Evolutionary conservation across 2,888 invertebrate species (phyloP).

Genomic region (Phorcus lineatus): DNA sequence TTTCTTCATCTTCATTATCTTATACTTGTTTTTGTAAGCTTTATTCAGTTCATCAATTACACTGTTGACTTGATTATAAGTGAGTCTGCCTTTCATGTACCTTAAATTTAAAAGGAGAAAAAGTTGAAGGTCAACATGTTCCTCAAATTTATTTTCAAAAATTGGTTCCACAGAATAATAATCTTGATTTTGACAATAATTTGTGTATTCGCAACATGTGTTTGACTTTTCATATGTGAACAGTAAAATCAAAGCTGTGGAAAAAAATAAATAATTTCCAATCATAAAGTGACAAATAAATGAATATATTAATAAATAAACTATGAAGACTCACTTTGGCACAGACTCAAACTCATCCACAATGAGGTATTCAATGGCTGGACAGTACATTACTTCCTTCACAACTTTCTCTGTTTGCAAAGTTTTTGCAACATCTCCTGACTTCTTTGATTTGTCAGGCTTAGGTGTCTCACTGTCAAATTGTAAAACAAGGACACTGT

Average conservation of each 20-base stretch:
- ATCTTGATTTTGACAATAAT: neutral
- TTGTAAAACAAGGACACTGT: too few species aligned
- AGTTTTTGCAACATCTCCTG: neutral
- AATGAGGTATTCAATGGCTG: slow-evolving; percentile 62
- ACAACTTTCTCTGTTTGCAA: neutral
- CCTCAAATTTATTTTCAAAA: neutral
- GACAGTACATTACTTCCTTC: slow-evolving; percentile 38
- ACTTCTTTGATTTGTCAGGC: neutral
- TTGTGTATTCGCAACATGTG: neutral
- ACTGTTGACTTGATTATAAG: slow-evolving; percentile 69
- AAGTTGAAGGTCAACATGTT: neutral
- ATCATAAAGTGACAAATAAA: too few species aligned
- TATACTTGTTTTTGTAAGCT: slow-evolving; percentile 69
- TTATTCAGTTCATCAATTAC: slow-evolving; percentile 71
- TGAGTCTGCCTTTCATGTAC: slow-evolving; percentile 73
- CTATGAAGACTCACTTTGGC: slow-evolving; percentile 64
- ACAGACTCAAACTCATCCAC: slow-evolving; percentile 69
- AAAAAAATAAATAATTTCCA: too few species aligned
- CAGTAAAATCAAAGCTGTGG: too few species aligned
- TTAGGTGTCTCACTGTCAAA: neutral
- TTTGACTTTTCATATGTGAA: too few species aligned
- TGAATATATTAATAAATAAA: neutral
- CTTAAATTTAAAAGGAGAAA: slow-evolving; percentile 47
- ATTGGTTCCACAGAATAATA: neutral
- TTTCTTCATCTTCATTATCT: slow-evolving; percentile 62